Conservation (phyloP, 92 coral and sea anemone species). For the Chrysogorgia sp. region DNA sequence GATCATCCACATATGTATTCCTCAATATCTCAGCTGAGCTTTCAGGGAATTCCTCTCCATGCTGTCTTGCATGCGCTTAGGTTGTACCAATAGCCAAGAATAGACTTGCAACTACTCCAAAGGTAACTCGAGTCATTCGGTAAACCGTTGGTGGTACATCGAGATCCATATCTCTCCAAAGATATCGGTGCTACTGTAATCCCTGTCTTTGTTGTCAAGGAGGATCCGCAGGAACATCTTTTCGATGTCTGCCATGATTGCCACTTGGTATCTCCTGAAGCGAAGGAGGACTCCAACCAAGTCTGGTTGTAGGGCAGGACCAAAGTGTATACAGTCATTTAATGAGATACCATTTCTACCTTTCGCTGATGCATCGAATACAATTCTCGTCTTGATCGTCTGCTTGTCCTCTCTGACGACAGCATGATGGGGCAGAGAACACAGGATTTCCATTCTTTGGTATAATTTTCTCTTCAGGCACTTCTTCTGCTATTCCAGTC, state of each 20-base stretch:
- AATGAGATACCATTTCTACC: slow-evolving; percentile 1
- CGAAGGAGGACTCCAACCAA: neutral
- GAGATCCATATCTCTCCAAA: slow-evolving; percentile 40
- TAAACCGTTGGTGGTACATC: slow-evolving; percentile 24
- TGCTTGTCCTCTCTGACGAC: slow-evolving; percentile 25
- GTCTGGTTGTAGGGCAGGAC: neutral
- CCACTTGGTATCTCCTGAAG: slow-evolving; percentile 13
- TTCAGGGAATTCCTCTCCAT: slow-evolving; percentile 6
- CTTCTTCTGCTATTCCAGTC: slow-evolving; percentile 41
- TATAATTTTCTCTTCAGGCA: slow-evolving; percentile 22
- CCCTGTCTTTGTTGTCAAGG: slow-evolving; percentile 19
- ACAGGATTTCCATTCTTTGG: slow-evolving; percentile 40
- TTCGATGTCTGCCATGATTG: slow-evolving; percentile 41
- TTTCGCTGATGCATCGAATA: slow-evolving; percentile 11
- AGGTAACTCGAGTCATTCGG: slow-evolving; percentile 50
- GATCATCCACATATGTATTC: slow-evolving; percentile 44
- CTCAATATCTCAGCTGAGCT: slow-evolving; percentile 10
- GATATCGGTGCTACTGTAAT: slow-evolving; percentile 28
- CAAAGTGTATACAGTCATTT: neutral
- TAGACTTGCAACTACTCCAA: slow-evolving; percentile 53
- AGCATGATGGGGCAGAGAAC: slow-evolving; percentile 38
- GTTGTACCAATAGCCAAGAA: slow-evolving; percentile 38
- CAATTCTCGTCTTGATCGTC: too few species aligned
- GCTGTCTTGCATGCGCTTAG: slow-evolving; percentile 24
- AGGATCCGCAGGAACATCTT: slow-evolving; percentile 48